phyloP scores from a whole-genome alignment of 2,888 invertebrate species.

The Eilema griseolum region DNA sequence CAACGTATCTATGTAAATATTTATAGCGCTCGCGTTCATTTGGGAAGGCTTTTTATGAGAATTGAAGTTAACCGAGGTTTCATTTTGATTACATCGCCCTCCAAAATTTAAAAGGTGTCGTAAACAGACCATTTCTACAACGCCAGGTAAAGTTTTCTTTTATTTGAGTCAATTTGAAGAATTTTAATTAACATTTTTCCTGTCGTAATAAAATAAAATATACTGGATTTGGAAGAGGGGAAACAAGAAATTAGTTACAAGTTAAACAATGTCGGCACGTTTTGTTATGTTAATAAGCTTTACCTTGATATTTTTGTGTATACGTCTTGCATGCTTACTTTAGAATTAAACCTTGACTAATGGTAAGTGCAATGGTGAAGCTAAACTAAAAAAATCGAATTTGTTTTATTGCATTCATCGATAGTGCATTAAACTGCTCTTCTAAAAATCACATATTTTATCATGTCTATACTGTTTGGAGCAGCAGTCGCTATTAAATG shows the following conservation, averaged over 20 bases:
- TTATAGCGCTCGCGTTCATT: slow-evolving; percentile 57
- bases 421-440: no score
- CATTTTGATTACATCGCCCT: slow-evolving; percentile 45
- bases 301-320: not conserved
- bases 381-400: no score
- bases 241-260: slow-evolving; percentile 5
- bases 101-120: slow-evolving; percentile 30
- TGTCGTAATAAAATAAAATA: slow-evolving; percentile 21
- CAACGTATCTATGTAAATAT: slow-evolving; percentile 55
- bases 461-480: no score
- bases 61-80: slow-evolving; percentile 39
- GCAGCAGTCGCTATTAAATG: no score
- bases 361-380: no score
- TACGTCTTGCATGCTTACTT: not conserved
- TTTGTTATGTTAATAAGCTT: not conserved
- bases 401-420: no score
- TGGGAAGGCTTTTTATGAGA: slow-evolving; percentile 50
- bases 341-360: no score
- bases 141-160: slow-evolving; percentile 21
- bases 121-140: slow-evolving; percentile 26
- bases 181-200: slow-evolving; percentile 21
- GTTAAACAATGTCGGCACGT: not conserved
- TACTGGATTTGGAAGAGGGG: slow-evolving; percentile 11
- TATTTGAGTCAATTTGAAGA: slow-evolving; percentile 12
- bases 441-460: no score